phyloP scores from a whole-genome alignment of 1,140 invertebrate species.

The Andricus grossulariae region DNA sequence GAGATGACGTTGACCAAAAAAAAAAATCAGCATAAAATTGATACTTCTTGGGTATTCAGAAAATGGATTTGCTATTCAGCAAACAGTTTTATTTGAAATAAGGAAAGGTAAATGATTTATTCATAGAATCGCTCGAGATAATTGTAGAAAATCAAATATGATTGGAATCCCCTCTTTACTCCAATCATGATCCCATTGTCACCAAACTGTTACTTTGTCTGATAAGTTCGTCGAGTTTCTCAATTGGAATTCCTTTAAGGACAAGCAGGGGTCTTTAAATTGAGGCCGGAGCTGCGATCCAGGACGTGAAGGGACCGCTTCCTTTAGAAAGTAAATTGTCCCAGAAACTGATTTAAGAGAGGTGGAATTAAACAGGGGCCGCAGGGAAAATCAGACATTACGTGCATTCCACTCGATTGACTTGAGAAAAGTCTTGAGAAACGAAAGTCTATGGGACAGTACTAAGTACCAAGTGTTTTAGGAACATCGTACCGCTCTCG shows the following conservation, averaged over 20 bases:
- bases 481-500: background rate
- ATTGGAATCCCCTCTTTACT: background rate
- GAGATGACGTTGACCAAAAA: no score
- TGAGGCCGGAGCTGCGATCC: constrained; percentile 38
- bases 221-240: constrained; percentile 43
- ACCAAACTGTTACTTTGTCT: constrained; percentile 42
- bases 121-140: background rate
- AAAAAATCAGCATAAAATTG: no score
- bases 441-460: constrained; percentile 27
- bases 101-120: constrained; percentile 10
- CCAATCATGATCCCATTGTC: constrained; percentile 32
- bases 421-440: constrained; percentile 36
- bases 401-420: constrained; percentile 45
- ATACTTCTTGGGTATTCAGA: no score
- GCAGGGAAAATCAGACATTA: constrained; percentile 42
- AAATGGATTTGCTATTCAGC: no score
- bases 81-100: constrained; percentile 4
- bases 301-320: constrained; percentile 41
- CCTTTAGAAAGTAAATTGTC: constrained; percentile 52
- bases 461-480: constrained; percentile 27
- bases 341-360: constrained; percentile 50
- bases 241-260: constrained; percentile 42
- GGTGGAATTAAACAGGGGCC: constrained; percentile 42
- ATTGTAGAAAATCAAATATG: constrained; percentile 32
- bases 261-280: constrained; percentile 45